A percentile compares a stretch with the other conserved stretches of the same genome.
These are phyloP conservation scores for Habrosyne pyritoides DNA, from an alignment of 2,888 invertebrate species.

Conservation along the genomic window DNA sequence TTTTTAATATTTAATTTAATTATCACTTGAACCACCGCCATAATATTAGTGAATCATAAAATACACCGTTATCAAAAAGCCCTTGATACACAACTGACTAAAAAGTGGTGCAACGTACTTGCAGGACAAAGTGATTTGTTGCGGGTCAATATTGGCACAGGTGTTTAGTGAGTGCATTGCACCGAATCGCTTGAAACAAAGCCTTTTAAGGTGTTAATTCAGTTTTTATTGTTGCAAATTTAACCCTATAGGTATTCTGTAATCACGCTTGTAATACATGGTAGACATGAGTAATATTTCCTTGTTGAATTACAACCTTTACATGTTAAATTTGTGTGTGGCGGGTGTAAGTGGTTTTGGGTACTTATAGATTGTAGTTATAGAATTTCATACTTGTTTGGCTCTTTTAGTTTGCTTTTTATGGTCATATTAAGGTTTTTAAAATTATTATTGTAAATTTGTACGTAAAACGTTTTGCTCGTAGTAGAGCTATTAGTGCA, in stretches of 20 bases:
- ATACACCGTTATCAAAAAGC: conserved; percentile 63
- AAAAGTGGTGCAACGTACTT: conserved; percentile 53
- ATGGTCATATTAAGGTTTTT: too few relatives aligned
- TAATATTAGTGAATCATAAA: conserved; percentile 57
- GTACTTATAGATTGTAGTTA: too few relatives aligned
- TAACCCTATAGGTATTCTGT: background rate
- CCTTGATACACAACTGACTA: conserved; percentile 52
- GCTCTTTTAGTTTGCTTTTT: too few relatives aligned
- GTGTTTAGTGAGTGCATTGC: background rate
- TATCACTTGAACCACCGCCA: conserved; percentile 20
- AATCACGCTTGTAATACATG: background rate
- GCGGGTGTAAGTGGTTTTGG: too few relatives aligned
- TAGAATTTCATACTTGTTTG: too few relatives aligned
- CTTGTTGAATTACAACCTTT: too few relatives aligned
- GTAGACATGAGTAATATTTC: background rate
- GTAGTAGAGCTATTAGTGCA: too few relatives aligned
- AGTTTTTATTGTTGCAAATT: conserved; percentile 1
- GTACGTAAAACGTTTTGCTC: too few relatives aligned
- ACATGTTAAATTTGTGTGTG: too few relatives aligned
- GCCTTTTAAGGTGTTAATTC: conserved; percentile 10
- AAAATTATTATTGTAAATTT: too few relatives aligned
- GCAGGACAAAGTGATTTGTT: conserved; percentile 42
- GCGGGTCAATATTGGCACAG: conserved; percentile 61
- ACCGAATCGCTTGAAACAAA: background rate
- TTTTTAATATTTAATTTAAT: too few relatives aligned